These are phyloP conservation scores for Lota lota DNA, from an alignment of 2,113 vertebrate species.

Conservation along the genomic window DNA sequence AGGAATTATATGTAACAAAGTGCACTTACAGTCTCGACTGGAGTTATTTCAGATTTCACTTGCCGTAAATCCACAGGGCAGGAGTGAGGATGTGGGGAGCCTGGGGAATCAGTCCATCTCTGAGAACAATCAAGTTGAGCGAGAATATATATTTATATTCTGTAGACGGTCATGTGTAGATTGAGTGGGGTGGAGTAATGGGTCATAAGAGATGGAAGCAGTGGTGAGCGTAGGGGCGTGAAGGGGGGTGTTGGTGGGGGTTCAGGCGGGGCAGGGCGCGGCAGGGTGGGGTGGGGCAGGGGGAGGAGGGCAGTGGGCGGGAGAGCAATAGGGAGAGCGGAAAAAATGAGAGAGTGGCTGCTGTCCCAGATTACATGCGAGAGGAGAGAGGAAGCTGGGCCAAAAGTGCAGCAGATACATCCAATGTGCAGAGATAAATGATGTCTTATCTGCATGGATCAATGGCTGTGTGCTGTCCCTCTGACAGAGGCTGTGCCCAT, in stretches of 20 bases:
- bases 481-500: constrained; percentile 48
- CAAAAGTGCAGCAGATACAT: constrained; percentile 55
- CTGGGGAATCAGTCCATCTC: constrained; percentile 42
- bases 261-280: background rate
- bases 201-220: constrained; percentile 1
- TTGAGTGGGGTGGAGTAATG: no score
- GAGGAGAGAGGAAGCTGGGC: constrained; percentile 40
- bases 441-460: constrained; percentile 68
- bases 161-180: no score
- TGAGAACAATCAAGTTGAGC: background rate
- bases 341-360: constrained; percentile 25
- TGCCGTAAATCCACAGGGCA: constrained; percentile 54
- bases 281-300: background rate
- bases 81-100: constrained; percentile 35
- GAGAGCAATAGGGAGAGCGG: constrained; percentile 31
- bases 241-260: background rate
- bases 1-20: constrained; percentile 68
- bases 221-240: background rate
- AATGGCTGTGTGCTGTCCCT: constrained; percentile 53
- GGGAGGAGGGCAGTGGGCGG: constrained; percentile 13
- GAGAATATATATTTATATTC: constrained; percentile 15
- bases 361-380: constrained; percentile 48
- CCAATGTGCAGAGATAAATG: constrained; percentile 59
- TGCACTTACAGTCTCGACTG: constrained; percentile 56
- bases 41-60: constrained; percentile 61